A percentile compares a stretch with the other conserved stretches of the same genome.
Evolutionary conservation across 2,888 invertebrate genomes (phyloP).

Genomic region (Idaea biselata): DNA sequence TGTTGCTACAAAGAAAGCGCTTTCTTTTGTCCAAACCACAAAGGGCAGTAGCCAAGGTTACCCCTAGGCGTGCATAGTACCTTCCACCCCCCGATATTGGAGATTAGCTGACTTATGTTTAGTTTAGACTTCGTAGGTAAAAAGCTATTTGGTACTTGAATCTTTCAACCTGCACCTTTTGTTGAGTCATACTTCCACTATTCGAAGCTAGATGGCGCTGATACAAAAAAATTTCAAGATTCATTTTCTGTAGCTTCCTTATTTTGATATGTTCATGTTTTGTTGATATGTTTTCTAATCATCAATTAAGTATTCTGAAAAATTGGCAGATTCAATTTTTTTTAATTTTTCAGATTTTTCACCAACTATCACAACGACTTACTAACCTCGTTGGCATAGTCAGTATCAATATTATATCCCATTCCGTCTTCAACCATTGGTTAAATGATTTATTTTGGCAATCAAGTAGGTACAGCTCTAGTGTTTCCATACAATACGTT

Average conservation of each 20-base stretch:
- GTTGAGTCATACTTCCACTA: constrained; percentile 19
- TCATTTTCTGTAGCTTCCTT: neutral
- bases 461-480: no score
- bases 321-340: no score
- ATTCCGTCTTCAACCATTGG: no score
- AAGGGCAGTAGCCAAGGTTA: constrained; percentile 64
- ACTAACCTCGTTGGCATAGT: no score
- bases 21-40: constrained; percentile 61
- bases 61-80: constrained; percentile 44
- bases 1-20: constrained; percentile 53
- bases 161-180: constrained; percentile 13
- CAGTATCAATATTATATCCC: no score
- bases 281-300: no score
- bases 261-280: neutral
- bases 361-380: no score
- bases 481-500: no score
- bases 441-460: no score
- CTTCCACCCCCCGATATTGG: constrained; percentile 48
- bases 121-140: constrained; percentile 22
- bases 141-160: no score
- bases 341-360: no score
- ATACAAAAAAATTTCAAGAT: neutral
- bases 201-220: constrained; percentile 33
- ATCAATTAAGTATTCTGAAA: no score
- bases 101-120: constrained; percentile 50